Evolutionary conservation across 2,888 invertebrate genomes (phyloP).

Genomic region (Lepidocyrtinus sp.): DNA sequence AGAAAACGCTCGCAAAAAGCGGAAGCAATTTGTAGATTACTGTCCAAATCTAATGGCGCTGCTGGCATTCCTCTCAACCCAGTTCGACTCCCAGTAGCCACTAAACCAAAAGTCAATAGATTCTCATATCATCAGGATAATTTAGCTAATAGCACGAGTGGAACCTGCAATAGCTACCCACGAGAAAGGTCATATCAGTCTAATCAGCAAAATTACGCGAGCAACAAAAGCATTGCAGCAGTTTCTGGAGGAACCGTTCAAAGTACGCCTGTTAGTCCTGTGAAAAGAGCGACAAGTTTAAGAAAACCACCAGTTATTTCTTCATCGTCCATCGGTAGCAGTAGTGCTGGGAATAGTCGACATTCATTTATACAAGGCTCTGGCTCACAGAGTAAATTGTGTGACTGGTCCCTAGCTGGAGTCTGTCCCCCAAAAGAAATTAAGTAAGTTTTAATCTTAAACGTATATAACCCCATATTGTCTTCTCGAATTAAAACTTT

Average conservation of each 20-base stretch:
- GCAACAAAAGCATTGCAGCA: slow-evolving; percentile 10
- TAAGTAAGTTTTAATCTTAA: no score
- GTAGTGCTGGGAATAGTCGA: slow-evolving; percentile 37
- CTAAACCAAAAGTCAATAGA: slow-evolving; percentile 34
- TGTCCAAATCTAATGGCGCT: slow-evolving; percentile 66
- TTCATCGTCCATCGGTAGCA: slow-evolving; percentile 27
- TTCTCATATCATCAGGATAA: slow-evolving; percentile 40
- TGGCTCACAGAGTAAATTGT: slow-evolving; percentile 44
- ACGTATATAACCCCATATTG: no score
- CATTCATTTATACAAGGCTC: slow-evolving; percentile 41
- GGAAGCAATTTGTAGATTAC: slow-evolving; percentile 67
- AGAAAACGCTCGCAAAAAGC: slow-evolving; percentile 67
- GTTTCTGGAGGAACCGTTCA: slow-evolving; percentile 14
- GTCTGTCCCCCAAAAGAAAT: slow-evolving; percentile 65
- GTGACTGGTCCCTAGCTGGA: slow-evolving; percentile 70
- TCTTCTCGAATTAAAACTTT: no score
- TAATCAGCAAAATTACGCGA: slow-evolving; percentile 31
- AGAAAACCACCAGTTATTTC: slow-evolving; percentile 47
- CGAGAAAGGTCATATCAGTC: slow-evolving; percentile 39
- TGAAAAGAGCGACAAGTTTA: slow-evolving; percentile 54
- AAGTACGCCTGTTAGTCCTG: slow-evolving; percentile 61
- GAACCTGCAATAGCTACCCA: slow-evolving; percentile 48
- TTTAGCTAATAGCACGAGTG: slow-evolving; percentile 5
- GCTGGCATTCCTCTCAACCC: slow-evolving; percentile 41
- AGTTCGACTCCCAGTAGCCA: slow-evolving; percentile 33